Base-by-base conservation (phyloP, 2,113 vertebrate species). In the Pholis gunnellus region DNA sequence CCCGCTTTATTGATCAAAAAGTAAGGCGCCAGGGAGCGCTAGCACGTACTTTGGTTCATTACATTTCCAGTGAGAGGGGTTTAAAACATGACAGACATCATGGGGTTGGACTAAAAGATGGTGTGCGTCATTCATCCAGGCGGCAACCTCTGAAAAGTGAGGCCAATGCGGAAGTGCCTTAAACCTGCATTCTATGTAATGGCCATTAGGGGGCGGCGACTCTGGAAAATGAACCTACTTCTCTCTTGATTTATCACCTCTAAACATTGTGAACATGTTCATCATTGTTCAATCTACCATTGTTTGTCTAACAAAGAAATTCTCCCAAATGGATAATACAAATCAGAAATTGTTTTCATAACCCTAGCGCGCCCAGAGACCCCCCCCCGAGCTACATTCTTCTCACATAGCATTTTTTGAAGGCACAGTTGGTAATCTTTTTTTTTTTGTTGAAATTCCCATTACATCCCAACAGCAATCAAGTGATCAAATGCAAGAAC, bases 281-380 rank as follows among this genome's bases (percentile, higher is more conserved):
- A 61, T 38, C 29, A 22, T 66, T 6, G n/a, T 3, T 85, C 38
- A 72, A 27, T 57, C 0, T 78, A 48, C 42, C 4, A 52, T 34
- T 14, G 46, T 79, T 83, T 20, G 82, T 84, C 82, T 80, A 36
- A 3, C 1, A 0, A 54, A 80, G 40, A 73, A 61, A 76, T 11
- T 8, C 11, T 61, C 59, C n/a, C 71, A 75, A 78, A 72, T 81
- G 79, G 69, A 74, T 6, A 71, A 87, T 73, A 76, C 40, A 17
- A 42, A 84, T 84, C 46, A 81, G 44, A 79, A 63, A 57, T 29
- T 66, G 79, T 82, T 88, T 88, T 73, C 27, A 76, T 68, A 85
- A 83, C 22, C 14, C n/a, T 31, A 40, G 48, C 63, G 25, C 4
- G 1, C 7, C 61, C 56, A 0, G 36, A 44, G 56, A 69, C 20